phyloP scores from a whole-genome alignment of 2,113 vertebrate species.

The Syrrhaptes paradoxus region DNA sequence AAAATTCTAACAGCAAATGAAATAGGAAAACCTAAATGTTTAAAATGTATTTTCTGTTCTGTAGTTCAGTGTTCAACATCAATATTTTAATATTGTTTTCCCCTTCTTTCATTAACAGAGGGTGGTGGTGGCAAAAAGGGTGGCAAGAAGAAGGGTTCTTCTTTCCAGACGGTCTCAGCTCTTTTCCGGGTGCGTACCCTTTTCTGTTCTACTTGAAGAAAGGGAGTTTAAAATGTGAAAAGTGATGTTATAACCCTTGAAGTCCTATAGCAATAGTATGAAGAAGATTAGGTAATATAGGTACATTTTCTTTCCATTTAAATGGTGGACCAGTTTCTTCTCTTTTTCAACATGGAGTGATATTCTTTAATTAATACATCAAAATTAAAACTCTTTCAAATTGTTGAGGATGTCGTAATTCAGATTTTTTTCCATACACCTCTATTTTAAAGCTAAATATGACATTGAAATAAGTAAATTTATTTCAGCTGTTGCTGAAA shows the following conservation, averaged over 20 bases:
- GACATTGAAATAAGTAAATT: not conserved
- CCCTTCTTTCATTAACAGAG: no score
- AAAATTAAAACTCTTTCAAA: not conserved
- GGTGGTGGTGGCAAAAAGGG: no score
- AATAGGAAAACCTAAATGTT: no score
- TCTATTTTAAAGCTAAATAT: not conserved
- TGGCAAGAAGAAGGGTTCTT: no score
- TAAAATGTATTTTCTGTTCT: no score
- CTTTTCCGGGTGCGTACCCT: no score
- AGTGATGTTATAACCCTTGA: not conserved
- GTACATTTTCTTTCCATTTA: not conserved
- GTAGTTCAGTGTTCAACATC: no score
- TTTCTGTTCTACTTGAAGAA: not conserved
- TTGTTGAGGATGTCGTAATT: not conserved
- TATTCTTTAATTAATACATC: no score
- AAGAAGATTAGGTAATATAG: not conserved
- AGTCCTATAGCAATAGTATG: no score
- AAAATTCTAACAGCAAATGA: no score
- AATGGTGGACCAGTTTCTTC: not conserved
- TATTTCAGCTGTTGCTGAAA: constrained; percentile 48
- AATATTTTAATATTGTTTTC: no score
- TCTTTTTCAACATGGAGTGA: not conserved
- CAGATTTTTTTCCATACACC: not conserved
- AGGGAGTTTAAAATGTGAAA: not conserved
- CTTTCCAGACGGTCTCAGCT: no score